Evolutionary conservation across 2,888 invertebrate genomes (phyloP).

Genomic region (Campaea margaritaria): DNA sequence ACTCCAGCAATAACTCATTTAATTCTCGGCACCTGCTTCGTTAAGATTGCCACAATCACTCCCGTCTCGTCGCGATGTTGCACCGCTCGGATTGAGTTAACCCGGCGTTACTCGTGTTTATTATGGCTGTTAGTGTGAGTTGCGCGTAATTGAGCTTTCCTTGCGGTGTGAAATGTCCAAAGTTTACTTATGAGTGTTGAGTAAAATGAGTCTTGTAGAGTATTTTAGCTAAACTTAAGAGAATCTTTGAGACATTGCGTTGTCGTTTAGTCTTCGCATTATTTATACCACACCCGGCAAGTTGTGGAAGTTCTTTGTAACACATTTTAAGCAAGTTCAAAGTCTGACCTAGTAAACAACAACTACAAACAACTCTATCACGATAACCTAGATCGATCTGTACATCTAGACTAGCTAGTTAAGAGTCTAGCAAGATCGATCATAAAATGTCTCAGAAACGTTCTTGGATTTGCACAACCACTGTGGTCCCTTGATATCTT

Average conservation of each 20-base stretch:
- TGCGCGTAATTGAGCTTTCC: slow-evolving; percentile 38
- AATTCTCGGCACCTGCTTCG: slow-evolving; percentile 59
- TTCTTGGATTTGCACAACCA: slow-evolving; percentile 17
- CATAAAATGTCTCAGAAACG: slow-evolving; percentile 28
- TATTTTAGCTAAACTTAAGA: slow-evolving; percentile 18
- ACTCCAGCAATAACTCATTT: slow-evolving; percentile 27
- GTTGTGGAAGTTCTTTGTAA: too few species aligned
- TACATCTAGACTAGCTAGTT: neutral
- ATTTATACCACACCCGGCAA: too few species aligned
- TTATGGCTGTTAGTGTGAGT: slow-evolving; percentile 19
- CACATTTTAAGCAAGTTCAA: too few species aligned
- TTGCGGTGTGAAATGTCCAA: slow-evolving; percentile 23
- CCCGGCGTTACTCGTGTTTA: slow-evolving; percentile 11
- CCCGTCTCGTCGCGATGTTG: slow-evolving; percentile 8
- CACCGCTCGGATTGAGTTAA: slow-evolving; percentile 25
- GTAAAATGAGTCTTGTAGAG: slow-evolving; percentile 6
- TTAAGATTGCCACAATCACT: slow-evolving; percentile 54
- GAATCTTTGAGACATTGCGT: neutral
- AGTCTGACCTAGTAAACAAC: too few species aligned
- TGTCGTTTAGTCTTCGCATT: too few species aligned
- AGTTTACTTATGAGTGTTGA: slow-evolving; percentile 7
- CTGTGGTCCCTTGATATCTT: slow-evolving; percentile 37
- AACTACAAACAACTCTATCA: too few species aligned
- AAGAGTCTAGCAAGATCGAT: neutral
- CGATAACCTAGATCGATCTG: neutral